These are phyloP conservation scores for Rhincodon typus DNA, from an alignment of 2,797 vertebrate species.

Conservation along the genomic window DNA sequence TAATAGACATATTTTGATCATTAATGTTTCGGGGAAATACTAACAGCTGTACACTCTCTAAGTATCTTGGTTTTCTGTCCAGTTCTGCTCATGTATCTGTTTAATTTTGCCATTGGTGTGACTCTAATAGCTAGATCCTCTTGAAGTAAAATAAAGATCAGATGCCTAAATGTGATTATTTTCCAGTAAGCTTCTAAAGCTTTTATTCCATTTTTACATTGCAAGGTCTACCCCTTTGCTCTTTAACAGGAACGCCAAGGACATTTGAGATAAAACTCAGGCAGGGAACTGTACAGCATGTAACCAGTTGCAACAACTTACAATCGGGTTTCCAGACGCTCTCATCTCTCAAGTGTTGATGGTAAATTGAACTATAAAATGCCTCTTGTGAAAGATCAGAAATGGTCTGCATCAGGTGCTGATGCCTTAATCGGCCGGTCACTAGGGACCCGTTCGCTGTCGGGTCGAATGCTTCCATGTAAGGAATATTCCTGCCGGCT, in stretches of 20 bases:
- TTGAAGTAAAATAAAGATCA: not conserved
- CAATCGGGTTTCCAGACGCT: not conserved
- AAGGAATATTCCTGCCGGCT: conserved; percentile 44
- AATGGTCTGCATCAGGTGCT: not conserved
- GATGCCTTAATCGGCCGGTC: conserved; percentile 38
- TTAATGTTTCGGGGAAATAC: not conserved
- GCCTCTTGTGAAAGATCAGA: not conserved
- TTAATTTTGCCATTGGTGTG: no score
- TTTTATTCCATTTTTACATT: not conserved
- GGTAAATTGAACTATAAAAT: conserved; percentile 16
- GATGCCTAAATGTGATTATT: not conserved
- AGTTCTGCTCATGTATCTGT: not conserved
- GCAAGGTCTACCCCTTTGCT: not conserved
- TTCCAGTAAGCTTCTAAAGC: not conserved
- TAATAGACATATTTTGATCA: not conserved
- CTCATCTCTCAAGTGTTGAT: not conserved
- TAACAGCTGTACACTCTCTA: not conserved
- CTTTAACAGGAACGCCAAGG: not conserved
- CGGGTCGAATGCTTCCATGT: conserved; percentile 45
- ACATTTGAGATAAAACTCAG: not conserved
- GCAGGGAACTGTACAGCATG: not conserved
- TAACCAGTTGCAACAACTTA: not conserved
- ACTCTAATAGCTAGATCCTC: no score
- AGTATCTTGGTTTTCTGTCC: not conserved
- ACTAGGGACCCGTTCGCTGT: conserved; percentile 42